Base-by-base conservation (phyloP, 2,797 vertebrate genomes). In the Xerus rutilus region DNA sequence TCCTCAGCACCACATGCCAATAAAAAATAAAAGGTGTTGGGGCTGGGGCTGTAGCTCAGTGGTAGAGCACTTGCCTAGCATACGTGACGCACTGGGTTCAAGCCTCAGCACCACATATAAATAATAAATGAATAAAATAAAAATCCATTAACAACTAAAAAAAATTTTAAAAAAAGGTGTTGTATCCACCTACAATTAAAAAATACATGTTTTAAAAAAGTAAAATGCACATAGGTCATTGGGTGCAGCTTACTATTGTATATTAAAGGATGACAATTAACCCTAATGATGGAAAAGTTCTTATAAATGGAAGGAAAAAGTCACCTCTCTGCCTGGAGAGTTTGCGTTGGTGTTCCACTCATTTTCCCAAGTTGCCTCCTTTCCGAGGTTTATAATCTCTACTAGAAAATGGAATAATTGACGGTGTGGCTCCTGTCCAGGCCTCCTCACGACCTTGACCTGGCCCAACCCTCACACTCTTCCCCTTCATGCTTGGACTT, bases 381-480 rank as follows among this genome's bases (percentile, higher is more conserved):
- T 83, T 57, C 62, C 30, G 59, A 93, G 45, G 25, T 65, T 67
- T 82, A 43, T 59, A 93, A 89, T 54, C 64, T 91, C 70, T 45
- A 17, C 47, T 47, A 72, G 83, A 88, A 94, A 89, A 84, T 39
- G 21, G 70, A 62, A 20, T 52, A 35, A 10, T 76, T 32, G 59
- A 17, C 1, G 47, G 67, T 4, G 25, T 13, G 69, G 52, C 64
- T 92, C 74, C 78, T 65, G 74, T 84, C 57, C 21, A 3, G 43
- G 83, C 76, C 72, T 91, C 43, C 91, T 93, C 23, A 0, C 89
- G 91, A 97, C 96, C 93, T 86, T 95, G 96, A 95, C 88, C 83
- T 4, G 17, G 74, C 67, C 84, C 92, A 82, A 28, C 30, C 64
- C 81, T 86, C 88, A 39, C 32, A 5, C 28, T 78, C 49, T 90